Base-by-base conservation (phyloP, 1,140 invertebrate genomes). In the Dendrolimus kikuchii region DNA sequence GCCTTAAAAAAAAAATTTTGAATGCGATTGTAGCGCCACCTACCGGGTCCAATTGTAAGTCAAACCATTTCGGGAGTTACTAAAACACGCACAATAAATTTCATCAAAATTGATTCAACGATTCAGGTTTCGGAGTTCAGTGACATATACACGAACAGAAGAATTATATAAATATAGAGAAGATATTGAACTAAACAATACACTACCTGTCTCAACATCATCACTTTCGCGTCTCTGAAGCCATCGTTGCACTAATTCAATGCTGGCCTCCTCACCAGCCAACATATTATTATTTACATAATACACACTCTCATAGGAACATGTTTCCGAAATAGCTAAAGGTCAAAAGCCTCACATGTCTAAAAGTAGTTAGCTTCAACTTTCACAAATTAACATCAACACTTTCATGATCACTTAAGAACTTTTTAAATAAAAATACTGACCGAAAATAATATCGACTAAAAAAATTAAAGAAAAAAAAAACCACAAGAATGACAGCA, bases 191-290 rank as follows among this genome's bases (percentile, higher is more conserved):
- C 1, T 45, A 9, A 46, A 41, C 46, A 7, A 54, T 56, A 40
- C 55, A 10, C 57, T 53, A 79, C 77, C 77, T 74, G 71, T 73
- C 6, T 81, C 81, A 42, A 51, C 59, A 6, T 81, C 80, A 60
- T 83, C 80, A 50, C 77, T 80, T 46, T 60, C 61, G 37, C 79
- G 69, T 54, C 74, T 75, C 55, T 77, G 73, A 23, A 85, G 70
- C 81, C 81, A 85, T 64, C 72, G 55, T 60, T 85, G 77, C 59
- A 85, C 81, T 61, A 85, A 59, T 49, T 85, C 81, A 51, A 85
- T 79, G 71, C 78, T 81, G 66, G 76, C 65, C 62, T 84, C 81
- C 58, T 85, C 71, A 58, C 77, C 68, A 67, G 78, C 79, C 68
- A 85, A 71, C 79, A 82, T 85, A 55, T 69, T 77, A 23, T 62